Evolutionary conservation across 2,888 invertebrate genomes (phyloP).

Genomic region (Spialia ferax): DNA sequence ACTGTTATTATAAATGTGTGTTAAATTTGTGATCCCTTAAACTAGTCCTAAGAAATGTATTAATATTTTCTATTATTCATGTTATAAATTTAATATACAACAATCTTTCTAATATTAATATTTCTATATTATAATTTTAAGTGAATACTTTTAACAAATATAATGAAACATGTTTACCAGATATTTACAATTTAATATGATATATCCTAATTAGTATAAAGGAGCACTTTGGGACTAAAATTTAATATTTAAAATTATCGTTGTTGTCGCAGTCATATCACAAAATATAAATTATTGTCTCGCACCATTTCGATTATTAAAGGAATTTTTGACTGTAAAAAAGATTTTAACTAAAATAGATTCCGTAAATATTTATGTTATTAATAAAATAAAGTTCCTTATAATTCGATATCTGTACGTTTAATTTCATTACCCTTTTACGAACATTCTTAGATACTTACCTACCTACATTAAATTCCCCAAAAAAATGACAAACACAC

Average conservation of each 20-base stretch:
- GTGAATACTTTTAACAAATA: constrained; percentile 40
- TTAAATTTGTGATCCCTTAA: constrained; percentile 78
- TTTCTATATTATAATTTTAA: constrained; percentile 55
- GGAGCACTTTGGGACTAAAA: constrained; percentile 63
- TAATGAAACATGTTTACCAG: constrained; percentile 60
- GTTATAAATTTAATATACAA: constrained; percentile 76
- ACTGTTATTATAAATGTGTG: constrained; percentile 60
- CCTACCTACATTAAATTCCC: no score
- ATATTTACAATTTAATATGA: constrained; percentile 68
- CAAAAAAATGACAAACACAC: no score
- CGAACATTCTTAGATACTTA: no score
- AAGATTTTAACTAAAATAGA: constrained; percentile 55
- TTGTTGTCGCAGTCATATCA: constrained; percentile 73
- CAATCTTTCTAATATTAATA: constrained; percentile 69
- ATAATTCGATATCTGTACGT: constrained; percentile 59
- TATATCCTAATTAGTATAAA: constrained; percentile 69
- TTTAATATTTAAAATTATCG: constrained; percentile 41
- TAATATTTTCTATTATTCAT: constrained; percentile 82
- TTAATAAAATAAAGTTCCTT: constrained; percentile 85
- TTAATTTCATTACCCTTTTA: constrained; percentile 23
- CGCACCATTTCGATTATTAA: constrained; percentile 74
- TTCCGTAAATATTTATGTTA: constrained; percentile 65
- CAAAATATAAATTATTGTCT: constrained; percentile 56
- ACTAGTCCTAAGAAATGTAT: constrained; percentile 79
- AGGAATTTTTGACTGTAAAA: constrained; percentile 58